Base-by-base conservation (phyloP, 2,888 invertebrate genomes). In the Pycnomerus fuliginosus region DNA sequence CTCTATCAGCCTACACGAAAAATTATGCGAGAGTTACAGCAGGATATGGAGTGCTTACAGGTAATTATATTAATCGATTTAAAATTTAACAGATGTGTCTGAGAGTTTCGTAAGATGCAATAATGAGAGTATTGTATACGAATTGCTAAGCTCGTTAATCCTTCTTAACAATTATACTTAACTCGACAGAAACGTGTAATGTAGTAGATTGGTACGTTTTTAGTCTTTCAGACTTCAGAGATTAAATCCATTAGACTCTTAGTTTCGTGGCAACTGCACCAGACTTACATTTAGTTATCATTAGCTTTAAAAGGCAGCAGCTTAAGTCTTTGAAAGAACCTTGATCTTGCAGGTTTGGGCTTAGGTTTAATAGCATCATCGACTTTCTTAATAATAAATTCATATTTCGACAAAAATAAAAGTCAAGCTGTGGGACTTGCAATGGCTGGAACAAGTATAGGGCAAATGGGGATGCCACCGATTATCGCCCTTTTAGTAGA, bases 351-450 rank as follows among this genome's bases (percentile, higher is more conserved):
- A 84, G 84, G 83, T 56, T 64, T 84, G 41, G 86, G 86, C 17
- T 73, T 85, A 51, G 87, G 86, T 16, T 75, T 87, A 45, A 81
- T 87, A 51, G 80, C 83, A 50, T 84, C 85, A 28, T 80, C 85
- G 2, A 79, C 84, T 16, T 85, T 87, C 67, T 80, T 86, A 58
- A 81, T 83, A 16, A 80, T 86, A 47, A 85, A 84, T 65, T 77
- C 81, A 14, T 87, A 86, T 68, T 88, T 87, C 62, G 80, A 76
- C 43, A 74, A 75, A 41, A 79, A 75, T 63, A 81, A 84, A 55
- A 83, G 83, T 46, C 77, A 82, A 24, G 87, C 87, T n/a, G 85
- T 87, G 38, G 87, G 87, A 1, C 72, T 87, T 16, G 82, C 86
- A 0, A 79, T 87, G 72, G 85, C 85, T 15, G 87, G 87, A 40